Base-by-base conservation (phyloP, 2,797 vertebrate genomes). In the Parauchenoglanis ngamensis region DNA sequence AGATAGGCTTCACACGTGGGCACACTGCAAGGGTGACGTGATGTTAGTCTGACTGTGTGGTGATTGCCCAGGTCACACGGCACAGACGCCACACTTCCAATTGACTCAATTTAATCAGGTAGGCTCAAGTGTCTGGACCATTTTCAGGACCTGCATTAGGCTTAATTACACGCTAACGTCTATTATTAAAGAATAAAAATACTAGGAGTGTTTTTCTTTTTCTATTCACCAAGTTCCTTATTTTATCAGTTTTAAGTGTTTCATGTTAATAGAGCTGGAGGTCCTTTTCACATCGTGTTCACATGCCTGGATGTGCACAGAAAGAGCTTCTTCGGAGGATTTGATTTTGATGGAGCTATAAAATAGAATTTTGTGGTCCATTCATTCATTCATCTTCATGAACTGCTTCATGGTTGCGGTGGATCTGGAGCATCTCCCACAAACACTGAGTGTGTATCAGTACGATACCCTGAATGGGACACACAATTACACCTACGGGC, bases 221-320 rank as follows among this genome's bases (percentile, higher is more conserved):
- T 46, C 31, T 8, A 79, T 65, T 67, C 40, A 35, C 6, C 49
- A 65, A 15, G 15, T 73, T 31, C 40, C 57, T 12, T 79, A 79
- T 3, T 23, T 78, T 35, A 79, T 59, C 49, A n/a, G 35, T 11
- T 35, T 12, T 4, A 35, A 12, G 46, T 7, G 10, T 46, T 44
- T 81, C 3, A 2, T 3, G 23, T 23, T 83, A 70, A 40, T 84
- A 17, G 28, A 72, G 31, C 31, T 84, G 68, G 23, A 54, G 28
- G 54, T 57, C 21, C 61, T 46, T 73, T n/a, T n/a, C 81, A 87
- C 70, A 75, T 84, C 52, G 35, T 68, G 8, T 52, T 59, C 35
- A 35, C 10, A 40, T 68, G 56, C 15, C 49, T 54, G 12, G 75
- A 4, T 23, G 13, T 52, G 11, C 15, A 52, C 28, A 31, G 52